Conservation (phyloP, 1,140 invertebrate genomes). For the Parapsyche elsis region DNA sequence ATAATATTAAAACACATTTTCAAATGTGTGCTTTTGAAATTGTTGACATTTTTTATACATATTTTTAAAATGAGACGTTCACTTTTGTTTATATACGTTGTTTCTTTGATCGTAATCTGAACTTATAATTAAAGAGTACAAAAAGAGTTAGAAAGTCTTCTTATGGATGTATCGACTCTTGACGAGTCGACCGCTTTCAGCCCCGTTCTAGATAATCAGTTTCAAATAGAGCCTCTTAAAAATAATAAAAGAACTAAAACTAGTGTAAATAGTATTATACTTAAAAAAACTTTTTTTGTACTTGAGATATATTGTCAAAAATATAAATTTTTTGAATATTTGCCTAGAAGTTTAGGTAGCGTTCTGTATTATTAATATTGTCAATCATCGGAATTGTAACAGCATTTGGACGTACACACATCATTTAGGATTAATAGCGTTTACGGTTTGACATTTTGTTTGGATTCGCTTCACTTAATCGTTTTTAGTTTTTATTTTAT, state of each 20-base stretch:
- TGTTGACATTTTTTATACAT: conserved; percentile 26
- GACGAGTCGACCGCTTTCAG: too few species aligned
- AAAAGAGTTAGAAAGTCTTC: background rate
- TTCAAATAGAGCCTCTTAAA: too few species aligned
- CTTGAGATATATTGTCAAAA: background rate
- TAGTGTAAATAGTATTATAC: conserved; percentile 16
- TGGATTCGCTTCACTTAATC: conserved; percentile 16
- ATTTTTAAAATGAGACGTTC: conserved; percentile 7
- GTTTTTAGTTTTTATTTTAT: background rate
- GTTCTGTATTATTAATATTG: conserved; percentile 4
- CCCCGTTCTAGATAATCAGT: too few species aligned
- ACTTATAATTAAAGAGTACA: conserved; percentile 11
- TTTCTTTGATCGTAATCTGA: conserved; percentile 6
- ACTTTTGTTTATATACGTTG: background rate
- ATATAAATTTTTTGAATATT: background rate
- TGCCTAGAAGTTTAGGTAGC: conserved; percentile 30
- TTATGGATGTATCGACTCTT: background rate
- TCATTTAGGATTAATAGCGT: conserved; percentile 23
- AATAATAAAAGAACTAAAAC: background rate
- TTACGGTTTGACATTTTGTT: conserved; percentile 18
- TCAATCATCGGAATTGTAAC: background rate
- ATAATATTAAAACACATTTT: background rate
- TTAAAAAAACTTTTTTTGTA: conserved; percentile 7
- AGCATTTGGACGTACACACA: background rate
- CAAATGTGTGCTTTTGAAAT: conserved; percentile 27